Base-by-base conservation (phyloP, 2,113 vertebrate species). In the Patagioenas fasciata region DNA sequence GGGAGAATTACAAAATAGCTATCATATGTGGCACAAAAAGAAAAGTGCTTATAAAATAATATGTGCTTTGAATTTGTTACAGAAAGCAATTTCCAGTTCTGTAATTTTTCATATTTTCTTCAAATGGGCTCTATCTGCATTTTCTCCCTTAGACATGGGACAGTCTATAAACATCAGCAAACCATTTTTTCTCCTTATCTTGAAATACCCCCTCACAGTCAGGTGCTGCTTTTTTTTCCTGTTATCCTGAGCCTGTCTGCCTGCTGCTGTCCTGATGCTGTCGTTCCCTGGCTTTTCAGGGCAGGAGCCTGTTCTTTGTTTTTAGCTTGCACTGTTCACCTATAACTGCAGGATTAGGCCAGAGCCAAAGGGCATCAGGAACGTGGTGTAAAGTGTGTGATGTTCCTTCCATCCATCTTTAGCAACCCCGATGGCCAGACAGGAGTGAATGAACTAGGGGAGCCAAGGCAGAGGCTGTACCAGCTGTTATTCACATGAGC, bases 1-100 rank as follows among this genome's bases (percentile, higher is more conserved):
- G 62, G 24, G 75, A 72, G 42, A 82, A 75, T 79, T 91, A 75
- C 25, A 79, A 87, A 96, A 67, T 42, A 79, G 23, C 65, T 74
- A 15, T 78, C 28, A 5, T 60, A 48, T 31, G 26, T 51, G 53
- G 64, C 0, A 0, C 23, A 60, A 38, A 81, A 84, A 65, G 51
- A 56, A 73, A 50, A 16, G 29, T 47, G 40, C 50, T 64, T 89
- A 67, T 54, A 53, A 72, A 85, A 80, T 42, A 48, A 9, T 5
- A 9, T 19, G 15, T 75, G 3, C 66, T 92, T 90, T 44, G 44
- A 60, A 40, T 51, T 91, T 61, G 53, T 77, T 85, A 38, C 19
- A 69, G 48, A 90, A 92, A 88, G 16, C 38, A 40, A 16, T 80
- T 75, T 67, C 38, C 47, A 64, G 16, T 82, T 69, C 9, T 29